Base-by-base conservation (phyloP, 2,113 vertebrate species). In the Oostethus manadensis region DNA sequence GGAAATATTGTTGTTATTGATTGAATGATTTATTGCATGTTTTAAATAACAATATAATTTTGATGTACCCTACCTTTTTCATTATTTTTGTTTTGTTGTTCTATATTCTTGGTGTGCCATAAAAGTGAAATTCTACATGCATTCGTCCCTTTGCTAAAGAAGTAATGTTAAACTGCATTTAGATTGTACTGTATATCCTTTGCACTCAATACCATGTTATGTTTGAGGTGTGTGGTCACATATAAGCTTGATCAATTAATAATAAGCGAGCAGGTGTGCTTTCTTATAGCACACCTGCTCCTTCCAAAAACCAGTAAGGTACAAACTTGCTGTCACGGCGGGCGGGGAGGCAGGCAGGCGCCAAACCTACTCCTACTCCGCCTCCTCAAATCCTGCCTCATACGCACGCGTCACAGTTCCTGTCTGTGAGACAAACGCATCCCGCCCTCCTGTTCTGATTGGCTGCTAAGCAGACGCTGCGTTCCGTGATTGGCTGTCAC, bases 361-460 rank as follows among this genome's bases (percentile, higher is more conserved):
- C 72, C 84, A 78, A 82, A 74, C 81, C 84, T 80, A 77, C 78
- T 78, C 35, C 62, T 70, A 79, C 74, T 67, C 67, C 77, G 45
- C 38, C 38, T 42, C 38, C 38, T 42, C 38, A 42, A 42, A 42
- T 42, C 11, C 2, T 33, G 29, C 29, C 29, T 33, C 29, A 33
- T 33, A 33, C 29, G 8, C 11, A 80, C 85, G 88, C 87, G 88
- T 91, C 87, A 89, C 79, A 47, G 18, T 53, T 59, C 44, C 26
- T 70, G 51, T 62, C 68, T 62, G 74, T 46, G 44, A 71, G 59
- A 40, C 56, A 3, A 16, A 10, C 15, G 4, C 8, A 15, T 51
- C 64, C 84, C 82, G 46, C 76, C 80, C 54, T 9, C 7, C 14
- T 49, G 10, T 10, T 54, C 45, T 60, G 35, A 89, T 85, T 90